Percentiles rank a stretch among this genome's conserved stretches.
Evolutionary conservation across 1,140 invertebrate species (phyloP).

Genomic region (Calephelis nemesis): DNA sequence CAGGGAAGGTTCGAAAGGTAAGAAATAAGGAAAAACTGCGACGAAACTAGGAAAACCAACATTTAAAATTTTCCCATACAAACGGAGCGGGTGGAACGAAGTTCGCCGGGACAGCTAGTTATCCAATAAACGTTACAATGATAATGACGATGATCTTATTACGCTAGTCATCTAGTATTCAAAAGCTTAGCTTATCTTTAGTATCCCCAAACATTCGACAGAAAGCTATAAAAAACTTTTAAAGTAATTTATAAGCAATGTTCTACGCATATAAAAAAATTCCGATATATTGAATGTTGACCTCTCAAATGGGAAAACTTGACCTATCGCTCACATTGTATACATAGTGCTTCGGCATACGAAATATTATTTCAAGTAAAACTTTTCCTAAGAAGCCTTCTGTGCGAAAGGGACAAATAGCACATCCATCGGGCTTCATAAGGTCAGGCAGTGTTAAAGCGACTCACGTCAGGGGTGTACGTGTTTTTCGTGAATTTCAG

Average conservation of each 20-base stretch:
- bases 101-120: no score
- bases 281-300: constrained; percentile 1
- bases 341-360: not conserved
- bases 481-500: constrained; percentile 1
- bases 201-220: no score
- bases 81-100: no score
- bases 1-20: no score
- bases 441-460: constrained; percentile 8
- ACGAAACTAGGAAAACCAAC: no score
- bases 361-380: constrained; percentile 4
- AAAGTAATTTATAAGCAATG: not conserved
- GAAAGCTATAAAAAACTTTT: not conserved
- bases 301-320: constrained; percentile 12
- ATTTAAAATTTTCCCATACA: no score
- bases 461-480: not conserved
- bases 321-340: constrained; percentile 8
- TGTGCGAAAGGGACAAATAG: constrained; percentile 3
- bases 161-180: no score
- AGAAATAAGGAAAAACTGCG: no score
- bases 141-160: no score
- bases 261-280: not conserved
- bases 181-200: no score
- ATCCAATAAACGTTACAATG: no score
- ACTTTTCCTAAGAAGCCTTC: constrained; percentile 6
- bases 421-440: constrained; percentile 1